Percentiles rank a stretch among this genome's conserved stretches.
Conservation (phyloP, 2,113 vertebrate genomes). For the Callipepla squamata region DNA sequence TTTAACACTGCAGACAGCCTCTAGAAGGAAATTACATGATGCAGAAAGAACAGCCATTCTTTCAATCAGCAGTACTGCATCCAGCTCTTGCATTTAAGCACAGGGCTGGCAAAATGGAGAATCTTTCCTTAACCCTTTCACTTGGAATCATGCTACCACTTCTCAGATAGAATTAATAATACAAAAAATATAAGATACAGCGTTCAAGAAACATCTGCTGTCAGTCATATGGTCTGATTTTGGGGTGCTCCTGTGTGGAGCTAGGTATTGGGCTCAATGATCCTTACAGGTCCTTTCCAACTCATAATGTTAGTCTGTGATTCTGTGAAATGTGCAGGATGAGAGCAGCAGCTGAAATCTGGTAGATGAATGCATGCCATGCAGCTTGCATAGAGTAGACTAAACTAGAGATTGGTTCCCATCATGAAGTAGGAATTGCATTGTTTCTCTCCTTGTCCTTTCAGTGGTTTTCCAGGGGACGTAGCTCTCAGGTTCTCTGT, state of each 20-base stretch:
- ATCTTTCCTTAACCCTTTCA: not conserved
- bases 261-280: too few relatives aligned
- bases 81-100: not conserved
- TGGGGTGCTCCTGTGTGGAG: too few relatives aligned
- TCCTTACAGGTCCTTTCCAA: too few relatives aligned
- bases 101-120: not conserved
- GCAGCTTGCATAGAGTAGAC: not conserved
- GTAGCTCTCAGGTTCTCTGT: not conserved
- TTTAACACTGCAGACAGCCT: not conserved
- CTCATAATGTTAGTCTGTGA: too few relatives aligned
- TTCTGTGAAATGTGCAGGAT: not conserved
- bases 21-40: not conserved
- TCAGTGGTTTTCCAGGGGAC: not conserved
- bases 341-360: not conserved
- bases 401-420: not conserved
- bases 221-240: too few relatives aligned
- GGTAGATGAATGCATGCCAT: not conserved
- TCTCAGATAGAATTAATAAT: not conserved
- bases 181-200: not conserved
- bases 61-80: not conserved
- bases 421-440: not conserved
- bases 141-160: not conserved
- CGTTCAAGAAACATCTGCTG: too few relatives aligned
- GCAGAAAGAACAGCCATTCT: not conserved
- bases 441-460: not conserved